Percentiles rank a stretch among this genome's conserved stretches.
phyloP scores from a whole-genome alignment of 2,888 invertebrate species.

The Rhamnusium bicolor region DNA sequence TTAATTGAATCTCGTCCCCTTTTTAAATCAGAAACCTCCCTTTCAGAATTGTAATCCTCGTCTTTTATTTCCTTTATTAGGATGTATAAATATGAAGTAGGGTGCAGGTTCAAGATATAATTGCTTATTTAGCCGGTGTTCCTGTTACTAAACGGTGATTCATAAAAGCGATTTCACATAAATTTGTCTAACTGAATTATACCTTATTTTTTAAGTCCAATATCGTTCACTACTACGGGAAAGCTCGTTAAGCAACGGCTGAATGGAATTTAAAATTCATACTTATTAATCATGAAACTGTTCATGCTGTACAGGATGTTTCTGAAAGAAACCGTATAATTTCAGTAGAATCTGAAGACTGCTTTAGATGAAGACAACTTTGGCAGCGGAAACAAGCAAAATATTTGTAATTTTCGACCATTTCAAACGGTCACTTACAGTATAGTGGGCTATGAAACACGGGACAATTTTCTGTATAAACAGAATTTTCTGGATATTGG shows the following conservation, averaged over 20 bases:
- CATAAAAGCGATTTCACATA: conserved; percentile 50
- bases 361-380: no score
- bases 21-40: conserved; percentile 66
- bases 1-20: conserved; percentile 67
- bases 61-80: conserved; percentile 68
- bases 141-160: conserved; percentile 59
- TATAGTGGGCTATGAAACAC: no score
- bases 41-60: conserved; percentile 65
- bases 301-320: no score
- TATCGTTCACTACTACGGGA: background rate
- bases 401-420: no score
- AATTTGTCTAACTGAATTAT: conserved; percentile 46
- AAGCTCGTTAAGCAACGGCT: background rate
- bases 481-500: no score
- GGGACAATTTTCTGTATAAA: no score
- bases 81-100: conserved; percentile 67
- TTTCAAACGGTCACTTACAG: no score
- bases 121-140: conserved; percentile 62
- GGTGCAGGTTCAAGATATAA: conserved; percentile 60
- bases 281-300: conserved; percentile 20
- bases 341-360: no score
- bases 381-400: no score
- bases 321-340: no score
- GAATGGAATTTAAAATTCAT: conserved; percentile 21
- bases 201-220: conserved; percentile 26